phyloP scores from a whole-genome alignment of 23 tunicate species.

The Halocynthia aurantium region DNA sequence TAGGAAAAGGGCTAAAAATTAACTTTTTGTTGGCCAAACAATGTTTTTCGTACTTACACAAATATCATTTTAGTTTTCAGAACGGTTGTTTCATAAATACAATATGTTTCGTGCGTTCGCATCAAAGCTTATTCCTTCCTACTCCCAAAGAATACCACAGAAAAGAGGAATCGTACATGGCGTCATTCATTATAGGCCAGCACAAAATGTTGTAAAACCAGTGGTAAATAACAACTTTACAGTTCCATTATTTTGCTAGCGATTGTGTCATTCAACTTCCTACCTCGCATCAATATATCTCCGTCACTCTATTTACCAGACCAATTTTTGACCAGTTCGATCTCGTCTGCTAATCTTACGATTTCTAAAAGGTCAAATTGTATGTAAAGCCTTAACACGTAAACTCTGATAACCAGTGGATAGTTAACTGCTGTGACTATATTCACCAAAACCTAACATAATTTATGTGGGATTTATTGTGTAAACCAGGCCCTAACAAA shows the following conservation, averaged over 20 bases:
- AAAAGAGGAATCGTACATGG: slow-evolving; percentile 24
- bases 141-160: neutral
- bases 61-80: neutral
- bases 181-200: slow-evolving; percentile 19
- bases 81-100: neutral
- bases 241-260: neutral
- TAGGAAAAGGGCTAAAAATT: too few species aligned
- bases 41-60: neutral
- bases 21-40: too few species aligned
- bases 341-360: neutral
- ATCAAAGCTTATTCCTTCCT: neutral
- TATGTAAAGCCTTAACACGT: neutral
- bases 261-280: neutral
- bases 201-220: neutral
- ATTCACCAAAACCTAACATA: too few species aligned
- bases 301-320: too few species aligned
- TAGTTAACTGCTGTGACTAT: too few species aligned
- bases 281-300: neutral
- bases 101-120: slow-evolving; percentile 5
- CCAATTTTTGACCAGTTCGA: neutral
- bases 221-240: slow-evolving; percentile 8
- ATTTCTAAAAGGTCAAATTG: neutral
- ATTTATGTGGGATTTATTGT: neutral
- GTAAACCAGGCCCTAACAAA: neutral
- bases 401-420: too few species aligned